These are phyloP conservation scores for Corbicula japonica DNA, from an alignment of 2,888 invertebrate species.

Conservation along the genomic window DNA sequence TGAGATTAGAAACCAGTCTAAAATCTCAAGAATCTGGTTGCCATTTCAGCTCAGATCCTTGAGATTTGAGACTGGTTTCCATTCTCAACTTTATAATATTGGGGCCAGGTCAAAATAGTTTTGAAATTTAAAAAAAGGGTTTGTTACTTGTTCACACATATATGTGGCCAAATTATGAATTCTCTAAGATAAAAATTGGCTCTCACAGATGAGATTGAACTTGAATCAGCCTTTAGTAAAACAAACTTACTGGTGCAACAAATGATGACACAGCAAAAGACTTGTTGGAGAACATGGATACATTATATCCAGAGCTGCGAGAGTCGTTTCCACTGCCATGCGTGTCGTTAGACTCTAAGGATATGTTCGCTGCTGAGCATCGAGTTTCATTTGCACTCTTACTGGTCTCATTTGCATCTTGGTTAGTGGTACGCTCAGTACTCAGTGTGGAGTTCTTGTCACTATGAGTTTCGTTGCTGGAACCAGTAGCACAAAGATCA, in stretches of 20 bases:
- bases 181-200: too few relatives aligned
- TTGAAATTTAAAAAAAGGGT: too few relatives aligned
- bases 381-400: not conserved
- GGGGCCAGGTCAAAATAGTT: too few relatives aligned
- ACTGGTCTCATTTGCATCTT: not conserved
- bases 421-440: not conserved
- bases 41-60: too few relatives aligned
- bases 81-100: too few relatives aligned
- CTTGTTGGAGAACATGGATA: constrained; percentile 42
- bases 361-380: not conserved
- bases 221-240: too few relatives aligned
- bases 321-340: constrained; percentile 10
- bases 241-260: constrained; percentile 41
- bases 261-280: constrained; percentile 32
- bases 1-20: too few relatives aligned
- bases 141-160: too few relatives aligned
- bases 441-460: constrained; percentile 12
- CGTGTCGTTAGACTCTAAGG: not conserved
- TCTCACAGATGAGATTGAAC: too few relatives aligned
- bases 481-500: not conserved
- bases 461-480: constrained; percentile 10
- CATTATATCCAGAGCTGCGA: constrained; percentile 1
- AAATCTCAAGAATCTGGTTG: too few relatives aligned
- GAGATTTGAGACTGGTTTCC: too few relatives aligned
- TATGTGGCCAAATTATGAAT: too few relatives aligned